phyloP scores from a whole-genome alignment of 2,888 invertebrate species.

The Bombyx huttoni region DNA sequence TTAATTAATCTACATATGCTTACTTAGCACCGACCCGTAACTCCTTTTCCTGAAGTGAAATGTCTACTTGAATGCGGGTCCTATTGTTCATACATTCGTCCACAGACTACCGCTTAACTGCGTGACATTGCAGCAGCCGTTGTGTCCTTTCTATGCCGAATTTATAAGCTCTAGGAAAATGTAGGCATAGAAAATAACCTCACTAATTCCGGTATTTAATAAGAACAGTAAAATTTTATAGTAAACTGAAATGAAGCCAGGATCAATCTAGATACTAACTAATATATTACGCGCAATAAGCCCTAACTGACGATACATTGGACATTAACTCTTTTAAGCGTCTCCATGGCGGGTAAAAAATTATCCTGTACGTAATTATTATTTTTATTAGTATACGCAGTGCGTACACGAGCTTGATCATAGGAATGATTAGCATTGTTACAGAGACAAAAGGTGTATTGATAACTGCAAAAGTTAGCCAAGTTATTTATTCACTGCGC shows the following conservation, averaged over 20 bases:
- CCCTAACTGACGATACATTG: background rate
- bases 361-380: background rate
- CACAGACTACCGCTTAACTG: constrained; percentile 23
- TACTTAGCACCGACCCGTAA: background rate
- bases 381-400: background rate
- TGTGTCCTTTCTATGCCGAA: constrained; percentile 6
- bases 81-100: constrained; percentile 29
- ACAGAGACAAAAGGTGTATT: constrained; percentile 5
- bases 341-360: background rate
- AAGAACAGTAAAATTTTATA: background rate
- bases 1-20: background rate
- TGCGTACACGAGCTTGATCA: background rate
- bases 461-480: constrained; percentile 27
- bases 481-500: constrained; percentile 36
- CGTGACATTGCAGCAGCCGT: constrained; percentile 20
- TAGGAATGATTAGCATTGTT: background rate
- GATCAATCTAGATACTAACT: no score
- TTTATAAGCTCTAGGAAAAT: background rate
- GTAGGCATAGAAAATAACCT: background rate
- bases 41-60: constrained; percentile 9
- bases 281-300: background rate
- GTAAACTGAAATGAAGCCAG: background rate
- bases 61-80: constrained; percentile 30
- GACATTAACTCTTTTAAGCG: background rate
- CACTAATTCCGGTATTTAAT: background rate